Evolutionary conservation across 1,140 invertebrate species (phyloP).

Genomic region (Amyelois transitella): DNA sequence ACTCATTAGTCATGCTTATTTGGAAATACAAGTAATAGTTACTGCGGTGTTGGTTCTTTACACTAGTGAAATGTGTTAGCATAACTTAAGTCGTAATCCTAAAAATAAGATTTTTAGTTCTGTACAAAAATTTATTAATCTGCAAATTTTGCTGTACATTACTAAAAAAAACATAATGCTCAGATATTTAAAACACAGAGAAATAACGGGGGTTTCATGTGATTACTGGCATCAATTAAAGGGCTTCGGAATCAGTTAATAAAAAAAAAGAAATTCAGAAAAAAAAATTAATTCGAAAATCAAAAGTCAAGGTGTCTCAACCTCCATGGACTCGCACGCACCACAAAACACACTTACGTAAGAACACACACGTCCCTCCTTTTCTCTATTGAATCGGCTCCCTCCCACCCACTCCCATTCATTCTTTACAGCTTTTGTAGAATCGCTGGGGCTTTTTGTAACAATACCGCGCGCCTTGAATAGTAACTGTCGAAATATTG

Average conservation of each 20-base stretch:
- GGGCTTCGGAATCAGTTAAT: no score
- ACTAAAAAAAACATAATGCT: no score
- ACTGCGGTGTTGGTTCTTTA: neutral
- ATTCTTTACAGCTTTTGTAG: conserved; percentile 69
- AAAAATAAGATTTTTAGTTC: no score
- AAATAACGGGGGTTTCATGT: no score
- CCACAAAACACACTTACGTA: conserved; percentile 68
- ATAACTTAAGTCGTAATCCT: neutral
- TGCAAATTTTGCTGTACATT: no score
- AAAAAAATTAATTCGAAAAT: no score
- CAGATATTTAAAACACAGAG: no score
- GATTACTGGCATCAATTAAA: no score
- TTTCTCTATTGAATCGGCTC: conserved; percentile 63
- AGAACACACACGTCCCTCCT: conserved; percentile 63
- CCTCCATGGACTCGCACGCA: conserved; percentile 36
- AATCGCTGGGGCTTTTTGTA: conserved; percentile 64
- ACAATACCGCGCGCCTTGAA: conserved; percentile 48
- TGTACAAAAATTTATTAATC: no score
- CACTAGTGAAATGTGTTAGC: neutral
- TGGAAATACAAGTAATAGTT: conserved; percentile 41
- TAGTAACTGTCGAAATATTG: conserved; percentile 67
- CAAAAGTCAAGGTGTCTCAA: conserved; percentile 16
- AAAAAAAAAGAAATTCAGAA: no score
- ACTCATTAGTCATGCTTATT: conserved; percentile 70
- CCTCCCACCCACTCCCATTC: conserved; percentile 57